Evolutionary conservation across 2,888 invertebrate genomes (phyloP), one percentile per base, ranked within the genome.

Genomic region (Melanargia galathea): DNA sequence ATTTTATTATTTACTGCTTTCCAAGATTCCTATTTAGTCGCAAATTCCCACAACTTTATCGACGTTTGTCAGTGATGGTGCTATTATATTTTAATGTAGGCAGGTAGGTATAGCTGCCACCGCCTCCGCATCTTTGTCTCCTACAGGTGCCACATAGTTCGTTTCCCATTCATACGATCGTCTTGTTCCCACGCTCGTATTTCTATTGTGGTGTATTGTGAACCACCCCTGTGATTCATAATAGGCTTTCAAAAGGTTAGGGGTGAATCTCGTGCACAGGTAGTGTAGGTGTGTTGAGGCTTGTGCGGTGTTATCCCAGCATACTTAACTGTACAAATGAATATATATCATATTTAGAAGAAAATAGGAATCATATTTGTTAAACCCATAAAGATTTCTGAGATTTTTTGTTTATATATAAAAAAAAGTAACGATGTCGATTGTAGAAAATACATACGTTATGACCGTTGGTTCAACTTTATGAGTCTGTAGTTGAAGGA

Each of bases 101-200:
- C 55, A 71, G 71, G 57, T 66, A 61, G 56, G 62, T 57, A 63
- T 60, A 73, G 73, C 71, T 69, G 70, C 71, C 71, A 70, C 67
- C 71, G 70, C 72, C 75, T 73, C 70, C 71, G 66, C 70, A 71
- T 69, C 70, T 70, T 72, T 68, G 64, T 69, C 64, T 60, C 70
- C 67, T 82, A 86, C 90, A 90, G 89, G 89, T 90, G 90, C 71
- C 75, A 75, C 73, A 75, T 75, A 63, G 65, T 65, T 71, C 65
- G 69, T 71, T 72, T 74, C 71, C 73, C 76, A 79, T 80, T 81
- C 83, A 86, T 80, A 73, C 75, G n/a, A 77, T 69, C 61, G 63
- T 52, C 38, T 62, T 58, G 75, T 88, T 90, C 90, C 86, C 90
- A 90, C 90, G 90, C 69, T 80, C 80, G 73, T 79, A 77, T 81